These are phyloP conservation scores for Argyresthia goedartella DNA, from an alignment of 2,888 invertebrate genomes.

Conservation along the genomic window DNA sequence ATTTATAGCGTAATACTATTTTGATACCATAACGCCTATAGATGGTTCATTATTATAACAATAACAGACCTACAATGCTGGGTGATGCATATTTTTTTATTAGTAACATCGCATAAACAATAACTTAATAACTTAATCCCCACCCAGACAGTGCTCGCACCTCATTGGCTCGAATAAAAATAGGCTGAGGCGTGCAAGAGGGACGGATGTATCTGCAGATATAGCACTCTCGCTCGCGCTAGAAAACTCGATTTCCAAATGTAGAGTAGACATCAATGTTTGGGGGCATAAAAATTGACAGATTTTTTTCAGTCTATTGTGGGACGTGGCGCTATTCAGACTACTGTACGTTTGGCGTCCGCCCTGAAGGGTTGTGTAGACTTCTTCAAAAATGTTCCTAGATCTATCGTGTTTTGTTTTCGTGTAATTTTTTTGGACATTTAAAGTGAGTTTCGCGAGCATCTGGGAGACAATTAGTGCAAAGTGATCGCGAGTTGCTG, in stretches of 20 bases:
- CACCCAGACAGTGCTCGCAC: conserved; percentile 52
- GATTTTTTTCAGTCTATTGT: conserved; percentile 68
- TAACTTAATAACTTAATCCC: conserved; percentile 64
- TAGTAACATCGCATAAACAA: conserved; percentile 67
- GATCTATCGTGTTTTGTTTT: background rate
- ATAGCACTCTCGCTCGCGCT: conserved; percentile 28
- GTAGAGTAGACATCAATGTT: conserved; percentile 65
- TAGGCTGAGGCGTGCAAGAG: conserved; percentile 57
- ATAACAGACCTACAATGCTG: conserved; percentile 37
- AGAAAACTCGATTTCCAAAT: conserved; percentile 59
- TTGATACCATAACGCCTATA: conserved; percentile 20
- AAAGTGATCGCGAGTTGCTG: background rate
- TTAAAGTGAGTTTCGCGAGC: background rate
- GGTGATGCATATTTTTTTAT: conserved; percentile 55
- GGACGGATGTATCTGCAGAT: conserved; percentile 35
- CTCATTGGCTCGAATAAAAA: conserved; percentile 60
- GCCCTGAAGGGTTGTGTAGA: conserved; percentile 38
- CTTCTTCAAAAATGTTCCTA: conserved; percentile 22
- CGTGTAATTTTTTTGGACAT: background rate
- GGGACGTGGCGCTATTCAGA: conserved; percentile 28
- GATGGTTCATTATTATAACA: conserved; percentile 40
- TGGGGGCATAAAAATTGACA: conserved; percentile 69
- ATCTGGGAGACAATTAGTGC: background rate
- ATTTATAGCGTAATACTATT: conserved; percentile 42
- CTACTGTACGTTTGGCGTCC: conserved; percentile 28